Percentiles rank a stretch among this genome's conserved stretches.
Evolutionary conservation across 2,888 invertebrate genomes (phyloP).

Genomic region (Romanomermis culicivorax): DNA sequence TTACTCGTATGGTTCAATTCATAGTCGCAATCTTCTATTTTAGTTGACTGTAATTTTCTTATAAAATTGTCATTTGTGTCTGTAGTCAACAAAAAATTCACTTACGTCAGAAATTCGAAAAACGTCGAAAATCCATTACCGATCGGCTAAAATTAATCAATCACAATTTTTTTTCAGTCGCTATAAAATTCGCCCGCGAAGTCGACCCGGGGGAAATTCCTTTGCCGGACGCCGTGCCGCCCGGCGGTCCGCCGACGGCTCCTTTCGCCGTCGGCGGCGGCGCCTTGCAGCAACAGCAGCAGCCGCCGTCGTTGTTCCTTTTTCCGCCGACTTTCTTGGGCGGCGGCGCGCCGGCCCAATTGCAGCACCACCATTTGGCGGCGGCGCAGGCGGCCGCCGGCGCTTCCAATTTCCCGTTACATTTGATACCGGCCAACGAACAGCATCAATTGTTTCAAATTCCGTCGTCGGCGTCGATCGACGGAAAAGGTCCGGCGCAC

Average conservation of each 20-base stretch:
- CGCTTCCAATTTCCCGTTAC: not conserved
- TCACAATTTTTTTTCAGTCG: slow-evolving; percentile 14
- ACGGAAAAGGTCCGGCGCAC: not conserved
- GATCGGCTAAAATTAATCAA: too few species aligned
- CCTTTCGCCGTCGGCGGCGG: slow-evolving; percentile 1
- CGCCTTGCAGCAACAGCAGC: slow-evolving; percentile 12
- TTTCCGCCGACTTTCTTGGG: too few species aligned
- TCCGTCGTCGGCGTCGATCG: not conserved
- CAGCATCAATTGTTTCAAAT: not conserved
- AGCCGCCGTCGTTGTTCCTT: slow-evolving; percentile 2
- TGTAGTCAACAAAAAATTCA: too few species aligned
- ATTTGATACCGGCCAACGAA: not conserved
- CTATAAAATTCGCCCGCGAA: slow-evolving; percentile 16
- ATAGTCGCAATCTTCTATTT: too few species aligned
- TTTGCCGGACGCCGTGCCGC: slow-evolving; percentile 13
- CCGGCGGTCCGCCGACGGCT: slow-evolving; percentile 8
- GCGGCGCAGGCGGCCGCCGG: not conserved
- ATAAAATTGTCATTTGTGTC: too few species aligned
- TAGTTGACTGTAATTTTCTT: too few species aligned
- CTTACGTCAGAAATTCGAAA: too few species aligned
- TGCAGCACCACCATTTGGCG: not conserved
- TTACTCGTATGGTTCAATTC: too few species aligned
- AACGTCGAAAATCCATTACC: too few species aligned
- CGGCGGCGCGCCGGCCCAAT: too few species aligned
- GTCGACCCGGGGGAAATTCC: slow-evolving; percentile 19